Evolutionary conservation across 2,888 invertebrate species (phyloP), one percentile per base, ranked within the genome.

Genomic region (Trissonchulus latispiculum): DNA sequence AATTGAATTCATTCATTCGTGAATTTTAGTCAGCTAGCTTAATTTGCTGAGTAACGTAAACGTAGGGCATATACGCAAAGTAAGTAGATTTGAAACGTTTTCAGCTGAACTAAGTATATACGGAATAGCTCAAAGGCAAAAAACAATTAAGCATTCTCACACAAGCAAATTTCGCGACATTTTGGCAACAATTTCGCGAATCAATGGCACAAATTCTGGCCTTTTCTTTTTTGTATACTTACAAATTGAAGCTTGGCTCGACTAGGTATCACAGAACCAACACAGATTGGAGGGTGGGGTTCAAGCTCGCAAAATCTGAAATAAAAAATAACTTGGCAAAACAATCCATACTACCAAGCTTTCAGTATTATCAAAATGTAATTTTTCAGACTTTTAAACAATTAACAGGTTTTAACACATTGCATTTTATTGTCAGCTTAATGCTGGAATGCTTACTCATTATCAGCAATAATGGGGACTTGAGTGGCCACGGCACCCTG

Each of bases 181-280:
- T 59, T 59, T 59, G n/a, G 18, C n/a, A 59, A 59, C n/a, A 15
- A 15, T 59, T 15, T 15, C n/a, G 59, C 59, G 59, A 15, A 59
- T 15, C 15, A 59, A 15, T 15, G 15, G 59, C 15, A 15, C n/a
- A 15, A 15, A 59, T 15, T 15, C n/a, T 59, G 59, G 18, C 59
- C 15, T 59, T 59, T n/a, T 59, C n/a, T n/a, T n/a, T n/a, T n/a
- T n/a, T n/a, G n/a, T n/a, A n/a, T n/a, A 48, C 71, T 62, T 73
- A 73, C 71, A 28, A 73, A 59, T 72, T 74, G 73, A 1, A 73
- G 33, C n/a, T 73, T 73, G 28, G 35, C 61, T 2, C 73, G 36
- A 18, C 15, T 73, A 33, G 72, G 72, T 28, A 72, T 28, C 3
- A 29, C 2, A 61, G 72, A 67, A 8, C 68, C 32, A 69, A 29